A percentile compares a stretch with the other conserved stretches of the same genome.
phyloP scores from a whole-genome alignment of 64 coral and sea anemone genomes.

The Stichodactyla mertensii region DNA sequence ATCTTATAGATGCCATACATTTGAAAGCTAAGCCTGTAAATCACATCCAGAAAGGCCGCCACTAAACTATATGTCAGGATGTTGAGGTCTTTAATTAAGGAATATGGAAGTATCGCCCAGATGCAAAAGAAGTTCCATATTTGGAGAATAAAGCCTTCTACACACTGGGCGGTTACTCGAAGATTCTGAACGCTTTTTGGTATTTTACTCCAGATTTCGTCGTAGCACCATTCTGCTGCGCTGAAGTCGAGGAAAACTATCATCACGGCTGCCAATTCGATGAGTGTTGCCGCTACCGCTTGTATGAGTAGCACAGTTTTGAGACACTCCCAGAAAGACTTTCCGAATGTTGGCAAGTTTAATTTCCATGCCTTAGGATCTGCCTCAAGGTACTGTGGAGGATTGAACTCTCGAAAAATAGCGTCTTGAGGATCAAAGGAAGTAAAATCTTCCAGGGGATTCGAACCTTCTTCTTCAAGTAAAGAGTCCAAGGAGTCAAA shows the following conservation, averaged over 20 bases:
- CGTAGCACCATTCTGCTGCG: slow-evolving; percentile 51
- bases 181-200: slow-evolving; percentile 23
- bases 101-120: slow-evolving; percentile 22
- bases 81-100: slow-evolving; percentile 33
- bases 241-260: slow-evolving; percentile 66
- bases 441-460: slow-evolving; percentile 38
- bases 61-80: slow-evolving; percentile 31
- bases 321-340: slow-evolving; percentile 17
- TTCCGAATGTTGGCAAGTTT: background rate
- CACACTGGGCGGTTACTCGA: slow-evolving; percentile 5
- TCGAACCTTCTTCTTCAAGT: background rate
- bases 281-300: background rate
- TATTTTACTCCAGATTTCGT: slow-evolving; percentile 4
- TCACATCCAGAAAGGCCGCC: slow-evolving; percentile 27
- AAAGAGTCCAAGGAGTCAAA: background rate
- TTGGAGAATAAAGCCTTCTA: slow-evolving; percentile 42
- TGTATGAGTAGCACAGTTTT: slow-evolving; percentile 25
- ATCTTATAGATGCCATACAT: slow-evolving; percentile 36
- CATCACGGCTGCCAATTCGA: slow-evolving; percentile 29
- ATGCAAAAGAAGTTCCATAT: slow-evolving; percentile 52
- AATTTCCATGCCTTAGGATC: slow-evolving; percentile 28
- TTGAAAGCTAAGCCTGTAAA: slow-evolving; percentile 31
- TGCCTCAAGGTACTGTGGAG: slow-evolving; percentile 4
- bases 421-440: slow-evolving; percentile 44
- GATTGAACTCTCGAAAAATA: slow-evolving; percentile 73